Evolutionary conservation across 1,140 invertebrate genomes (phyloP).

Genomic region (Macrocentrus cingulum): DNA sequence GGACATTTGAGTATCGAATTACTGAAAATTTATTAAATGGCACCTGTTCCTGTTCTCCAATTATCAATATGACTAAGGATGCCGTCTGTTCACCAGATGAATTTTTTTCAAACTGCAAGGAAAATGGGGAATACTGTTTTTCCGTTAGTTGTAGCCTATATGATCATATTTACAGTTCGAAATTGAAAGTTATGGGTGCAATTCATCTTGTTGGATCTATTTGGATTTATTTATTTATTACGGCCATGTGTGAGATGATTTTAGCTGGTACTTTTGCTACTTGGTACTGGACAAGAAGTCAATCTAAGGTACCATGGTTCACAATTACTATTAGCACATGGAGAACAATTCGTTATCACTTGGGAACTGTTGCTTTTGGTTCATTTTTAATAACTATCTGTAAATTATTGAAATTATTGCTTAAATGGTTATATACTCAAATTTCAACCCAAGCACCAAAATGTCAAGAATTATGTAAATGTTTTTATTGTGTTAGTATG

Average conservation of each 20-base stretch:
- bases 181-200: constrained; percentile 62
- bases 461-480: constrained; percentile 72
- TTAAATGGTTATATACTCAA: constrained; percentile 68
- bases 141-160: constrained; percentile 63
- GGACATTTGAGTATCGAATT: constrained; percentile 59
- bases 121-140: constrained; percentile 45
- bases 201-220: constrained; percentile 86
- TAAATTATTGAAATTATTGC: constrained; percentile 77
- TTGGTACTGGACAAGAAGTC: constrained; percentile 93
- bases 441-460: constrained; percentile 73
- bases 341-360: constrained; percentile 80
- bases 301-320: constrained; percentile 79
- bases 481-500: constrained; percentile 78
- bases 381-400: constrained; percentile 90
- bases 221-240: constrained; percentile 90
- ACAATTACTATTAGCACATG: constrained; percentile 70
- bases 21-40: constrained; percentile 43
- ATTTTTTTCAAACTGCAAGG: constrained; percentile 61
- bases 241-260: constrained; percentile 87
- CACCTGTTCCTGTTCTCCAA: constrained; percentile 36
- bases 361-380: constrained; percentile 93
- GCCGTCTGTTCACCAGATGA: constrained; percentile 59
- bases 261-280: constrained; percentile 84
- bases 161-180: constrained; percentile 56
- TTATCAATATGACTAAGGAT: constrained; percentile 53